Percentiles rank a stretch among this genome's conserved stretches.
These are phyloP conservation scores for Clytia hemisphaerica DNA, from an alignment of 30 jellyfish, hydroid and myxozoan species.

Conservation along the genomic window DNA sequence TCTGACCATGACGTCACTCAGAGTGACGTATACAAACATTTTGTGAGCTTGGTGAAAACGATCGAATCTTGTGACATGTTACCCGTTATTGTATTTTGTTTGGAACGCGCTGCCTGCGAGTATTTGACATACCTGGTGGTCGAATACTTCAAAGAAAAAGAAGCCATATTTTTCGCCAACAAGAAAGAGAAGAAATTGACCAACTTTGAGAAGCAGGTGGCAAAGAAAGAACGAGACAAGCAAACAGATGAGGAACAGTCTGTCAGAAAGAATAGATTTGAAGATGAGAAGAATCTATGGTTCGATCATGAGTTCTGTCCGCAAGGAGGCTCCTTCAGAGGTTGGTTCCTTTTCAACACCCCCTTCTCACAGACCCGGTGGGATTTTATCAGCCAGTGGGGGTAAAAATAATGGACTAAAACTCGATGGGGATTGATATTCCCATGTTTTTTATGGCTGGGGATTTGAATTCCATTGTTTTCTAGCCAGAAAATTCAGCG, in stretches of 20 bases:
- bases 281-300: too few species aligned
- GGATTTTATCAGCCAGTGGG: too few species aligned
- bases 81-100: constrained; percentile 21
- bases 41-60: not conserved
- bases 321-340: too few species aligned
- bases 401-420: too few species aligned
- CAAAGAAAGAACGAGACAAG: not conserved
- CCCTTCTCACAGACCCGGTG: too few species aligned
- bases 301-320: too few species aligned
- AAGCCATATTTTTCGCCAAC: not conserved
- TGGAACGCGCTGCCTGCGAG: constrained; percentile 3
- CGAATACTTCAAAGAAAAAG: not conserved
- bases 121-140: not conserved
- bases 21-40: not conserved
- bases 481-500: too few species aligned
- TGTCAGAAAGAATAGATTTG: constrained; percentile 1
- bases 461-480: too few species aligned
- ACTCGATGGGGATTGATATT: too few species aligned
- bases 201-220: not conserved
- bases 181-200: not conserved
- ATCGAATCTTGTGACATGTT: constrained; percentile 1
- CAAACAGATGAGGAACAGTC: not conserved
- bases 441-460: too few species aligned
- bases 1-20: not conserved
- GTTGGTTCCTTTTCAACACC: too few species aligned